phyloP scores from a whole-genome alignment of 2,797 vertebrate species.

The Bucorvus abyssinicus region DNA sequence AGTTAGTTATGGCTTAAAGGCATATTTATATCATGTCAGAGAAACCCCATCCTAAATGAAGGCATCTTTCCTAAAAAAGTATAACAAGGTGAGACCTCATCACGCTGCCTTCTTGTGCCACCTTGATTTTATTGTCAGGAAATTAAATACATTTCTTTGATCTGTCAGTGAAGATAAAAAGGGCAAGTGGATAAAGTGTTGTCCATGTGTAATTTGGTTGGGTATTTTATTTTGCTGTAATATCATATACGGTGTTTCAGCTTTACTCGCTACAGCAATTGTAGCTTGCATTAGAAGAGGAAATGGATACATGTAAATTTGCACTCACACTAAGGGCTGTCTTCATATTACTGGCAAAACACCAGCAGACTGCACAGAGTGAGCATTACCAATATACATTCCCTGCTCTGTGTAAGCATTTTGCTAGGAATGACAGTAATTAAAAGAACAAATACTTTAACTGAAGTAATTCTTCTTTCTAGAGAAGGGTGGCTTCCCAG shows the following conservation, averaged over 20 bases:
- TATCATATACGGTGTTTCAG: not conserved
- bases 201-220: not conserved
- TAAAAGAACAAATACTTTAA: slow-evolving; percentile 31
- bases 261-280: not conserved
- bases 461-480: not conserved
- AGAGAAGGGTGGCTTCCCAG: not conserved
- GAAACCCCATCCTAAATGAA: not conserved
- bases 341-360: not conserved
- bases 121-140: not conserved
- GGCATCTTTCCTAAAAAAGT: not conserved
- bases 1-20: not conserved
- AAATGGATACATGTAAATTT: not conserved
- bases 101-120: not conserved
- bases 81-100: not conserved
- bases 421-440: not conserved
- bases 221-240: not conserved
- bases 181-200: not conserved
- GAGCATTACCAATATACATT: not conserved
- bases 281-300: not conserved
- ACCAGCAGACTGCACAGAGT: not conserved
- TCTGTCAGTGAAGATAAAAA: not conserved
- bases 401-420: not conserved
- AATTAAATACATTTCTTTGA: not conserved
- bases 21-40: not conserved
- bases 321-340: not conserved